These are phyloP conservation scores for Brenthis ino DNA, from an alignment of 2,888 invertebrate species.

Conservation along the genomic window DNA sequence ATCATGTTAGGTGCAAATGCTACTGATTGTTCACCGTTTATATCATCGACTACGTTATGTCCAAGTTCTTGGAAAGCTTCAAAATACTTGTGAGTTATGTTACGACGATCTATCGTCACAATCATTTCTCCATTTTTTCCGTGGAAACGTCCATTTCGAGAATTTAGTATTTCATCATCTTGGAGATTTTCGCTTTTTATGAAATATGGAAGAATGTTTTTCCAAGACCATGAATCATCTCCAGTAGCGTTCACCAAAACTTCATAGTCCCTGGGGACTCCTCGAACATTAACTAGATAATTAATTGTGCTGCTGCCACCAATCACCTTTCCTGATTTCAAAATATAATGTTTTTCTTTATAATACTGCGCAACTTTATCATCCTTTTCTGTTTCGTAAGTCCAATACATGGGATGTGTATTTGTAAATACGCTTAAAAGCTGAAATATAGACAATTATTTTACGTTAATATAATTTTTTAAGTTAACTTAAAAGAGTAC, in stretches of 20 bases:
- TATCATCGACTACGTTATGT: constrained; percentile 52
- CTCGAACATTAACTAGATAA: constrained; percentile 77
- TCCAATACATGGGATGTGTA: constrained; percentile 32
- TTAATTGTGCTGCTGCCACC: constrained; percentile 80
- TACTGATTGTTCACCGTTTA: constrained; percentile 59
- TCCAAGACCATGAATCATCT: constrained; percentile 77
- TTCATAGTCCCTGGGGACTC: constrained; percentile 68
- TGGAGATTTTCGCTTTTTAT: constrained; percentile 69
- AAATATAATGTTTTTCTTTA: constrained; percentile 49
- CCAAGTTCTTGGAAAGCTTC: constrained; percentile 69
- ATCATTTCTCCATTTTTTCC: constrained; percentile 64
- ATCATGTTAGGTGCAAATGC: constrained; percentile 71
- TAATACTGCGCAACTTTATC: constrained; percentile 69
- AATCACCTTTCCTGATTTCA: constrained; percentile 81
- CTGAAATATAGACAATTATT: constrained; percentile 13
- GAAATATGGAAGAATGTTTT: constrained; percentile 69
- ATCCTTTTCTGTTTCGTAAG: constrained; percentile 24
- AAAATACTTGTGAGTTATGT: constrained; percentile 46
- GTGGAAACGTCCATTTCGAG: constrained; percentile 48
- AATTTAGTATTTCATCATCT: constrained; percentile 40
- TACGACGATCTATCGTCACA: constrained; percentile 50
- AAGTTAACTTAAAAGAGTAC: no score
- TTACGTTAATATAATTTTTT: no score
- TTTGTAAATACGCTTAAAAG: constrained; percentile 21
- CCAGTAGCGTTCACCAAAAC: constrained; percentile 70